Conservation (phyloP, 1,140 invertebrate species). For the Dermatophagoides farinae region DNA sequence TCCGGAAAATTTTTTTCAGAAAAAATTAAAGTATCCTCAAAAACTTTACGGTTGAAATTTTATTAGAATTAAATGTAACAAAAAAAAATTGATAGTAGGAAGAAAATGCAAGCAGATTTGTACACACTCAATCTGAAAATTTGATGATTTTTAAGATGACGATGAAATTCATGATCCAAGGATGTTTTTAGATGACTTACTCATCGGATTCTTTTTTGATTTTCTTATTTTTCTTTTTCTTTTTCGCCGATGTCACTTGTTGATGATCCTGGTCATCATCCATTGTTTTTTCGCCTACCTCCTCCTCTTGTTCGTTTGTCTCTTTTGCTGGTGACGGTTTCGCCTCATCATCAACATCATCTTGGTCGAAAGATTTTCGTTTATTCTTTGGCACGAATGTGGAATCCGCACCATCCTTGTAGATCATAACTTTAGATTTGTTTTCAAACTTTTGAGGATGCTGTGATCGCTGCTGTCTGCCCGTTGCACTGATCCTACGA, state of each 20-base stretch:
- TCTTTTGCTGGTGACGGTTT: neutral
- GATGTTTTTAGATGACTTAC: slow-evolving; percentile 10
- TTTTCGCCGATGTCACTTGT: slow-evolving; percentile 27
- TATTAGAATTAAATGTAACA: neutral
- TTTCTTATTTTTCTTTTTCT: slow-evolving; percentile 23
- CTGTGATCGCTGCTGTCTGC: slow-evolving; percentile 44
- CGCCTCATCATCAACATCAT: slow-evolving; percentile 16
- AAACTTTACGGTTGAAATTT: neutral
- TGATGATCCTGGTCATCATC: slow-evolving; percentile 27
- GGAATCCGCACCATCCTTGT: slow-evolving; percentile 29
- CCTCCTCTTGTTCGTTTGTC: slow-evolving; percentile 17
- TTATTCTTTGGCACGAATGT: slow-evolving; percentile 23
- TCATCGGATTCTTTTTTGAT: slow-evolving; percentile 22
- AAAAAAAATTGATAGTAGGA: neutral
- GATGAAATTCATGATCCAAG: neutral
- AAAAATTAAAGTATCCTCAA: neutral
- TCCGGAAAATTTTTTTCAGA: neutral
- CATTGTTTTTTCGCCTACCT: slow-evolving; percentile 24
- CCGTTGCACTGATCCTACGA: slow-evolving; percentile 50
- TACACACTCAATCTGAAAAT: neutral
- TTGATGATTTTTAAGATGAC: neutral
- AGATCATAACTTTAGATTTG: slow-evolving; percentile 35
- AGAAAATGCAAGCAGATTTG: neutral
- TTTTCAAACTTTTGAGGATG: slow-evolving; percentile 78
- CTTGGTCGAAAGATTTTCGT: slow-evolving; percentile 25